Percentiles rank a stretch among this genome's conserved stretches.
Conservation (phyloP, 1,140 invertebrate species). For the Aphidius ervi region DNA sequence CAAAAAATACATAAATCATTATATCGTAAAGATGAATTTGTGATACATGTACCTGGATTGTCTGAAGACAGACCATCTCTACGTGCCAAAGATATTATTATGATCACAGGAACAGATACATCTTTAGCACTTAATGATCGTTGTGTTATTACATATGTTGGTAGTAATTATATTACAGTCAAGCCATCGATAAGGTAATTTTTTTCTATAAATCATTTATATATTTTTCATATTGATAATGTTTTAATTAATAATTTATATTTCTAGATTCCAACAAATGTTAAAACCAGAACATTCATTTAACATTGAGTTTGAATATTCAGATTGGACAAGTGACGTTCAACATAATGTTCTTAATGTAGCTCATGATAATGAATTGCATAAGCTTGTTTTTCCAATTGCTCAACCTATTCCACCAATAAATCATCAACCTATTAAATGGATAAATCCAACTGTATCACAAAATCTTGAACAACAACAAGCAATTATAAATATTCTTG, state of each 20-base stretch:
- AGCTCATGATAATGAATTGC: conserved; percentile 24
- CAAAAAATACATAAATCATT: conserved; percentile 51
- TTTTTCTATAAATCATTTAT: too few relatives aligned
- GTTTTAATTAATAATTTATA: too few relatives aligned
- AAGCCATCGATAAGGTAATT: not conserved
- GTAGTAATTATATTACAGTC: conserved; percentile 21
- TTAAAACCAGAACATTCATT: conserved; percentile 8
- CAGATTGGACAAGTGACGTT: conserved; percentile 26
- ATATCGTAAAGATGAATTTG: conserved; percentile 53
- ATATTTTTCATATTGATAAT: too few relatives aligned
- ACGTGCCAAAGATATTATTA: conserved; percentile 66
- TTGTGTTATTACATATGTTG: conserved; percentile 23
- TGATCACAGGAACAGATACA: conserved; percentile 32
- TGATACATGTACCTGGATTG: conserved; percentile 68
- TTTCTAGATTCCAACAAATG: too few relatives aligned
- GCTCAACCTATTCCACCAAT: too few relatives aligned
- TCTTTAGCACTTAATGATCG: not conserved
- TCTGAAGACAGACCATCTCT: conserved; percentile 74
- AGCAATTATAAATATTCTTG: conserved; percentile 64
- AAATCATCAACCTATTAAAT: conserved; percentile 35
- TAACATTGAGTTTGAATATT: conserved; percentile 27
- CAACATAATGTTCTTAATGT: conserved; percentile 32
- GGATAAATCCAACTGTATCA: conserved; percentile 66
- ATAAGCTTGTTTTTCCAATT: conserved; percentile 29
- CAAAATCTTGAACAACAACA: conserved; percentile 62